phyloP scores from a whole-genome alignment of 2,113 vertebrate species.

The Nibea albiflora region DNA sequence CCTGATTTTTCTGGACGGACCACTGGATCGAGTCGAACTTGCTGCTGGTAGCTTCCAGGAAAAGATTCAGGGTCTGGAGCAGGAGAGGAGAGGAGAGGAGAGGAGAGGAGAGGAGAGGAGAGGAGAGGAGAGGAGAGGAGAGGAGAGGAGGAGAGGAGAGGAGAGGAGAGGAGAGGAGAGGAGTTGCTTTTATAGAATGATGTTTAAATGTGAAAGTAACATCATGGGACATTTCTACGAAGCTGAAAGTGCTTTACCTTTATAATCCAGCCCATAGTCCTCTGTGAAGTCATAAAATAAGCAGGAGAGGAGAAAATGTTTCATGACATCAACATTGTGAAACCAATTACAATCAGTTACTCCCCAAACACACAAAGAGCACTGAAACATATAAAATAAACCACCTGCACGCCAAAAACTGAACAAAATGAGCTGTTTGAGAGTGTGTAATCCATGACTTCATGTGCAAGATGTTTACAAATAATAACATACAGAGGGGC shows the following conservation, averaged over 20 bases:
- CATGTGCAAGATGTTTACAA: constrained; percentile 63
- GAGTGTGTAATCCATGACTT: constrained; percentile 56
- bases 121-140: background rate
- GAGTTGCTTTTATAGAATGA: background rate
- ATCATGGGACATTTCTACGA: background rate
- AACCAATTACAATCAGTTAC: constrained; percentile 9
- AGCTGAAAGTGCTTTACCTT: constrained; percentile 66
- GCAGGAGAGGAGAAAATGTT: constrained; percentile 30
- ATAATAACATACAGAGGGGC: constrained; percentile 44
- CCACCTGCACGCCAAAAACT: constrained; percentile 34
- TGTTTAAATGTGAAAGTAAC: background rate
- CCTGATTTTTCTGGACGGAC: constrained; percentile 66
- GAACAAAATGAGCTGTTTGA: constrained; percentile 22
- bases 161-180: background rate
- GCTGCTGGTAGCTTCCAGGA: constrained; percentile 72
- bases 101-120: background rate
- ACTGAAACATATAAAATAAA: constrained; percentile 31
- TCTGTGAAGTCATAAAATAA: constrained; percentile 60
- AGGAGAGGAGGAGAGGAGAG: background rate
- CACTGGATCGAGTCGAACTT: constrained; percentile 58
- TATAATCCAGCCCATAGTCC: constrained; percentile 71
- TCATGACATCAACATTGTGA: constrained; percentile 49
- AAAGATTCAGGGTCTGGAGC: constrained; percentile 25
- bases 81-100: constrained; percentile 15
- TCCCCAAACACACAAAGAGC: background rate